phyloP scores from a whole-genome alignment of 1,140 invertebrate genomes.

The Sweltsa coloradensis region DNA sequence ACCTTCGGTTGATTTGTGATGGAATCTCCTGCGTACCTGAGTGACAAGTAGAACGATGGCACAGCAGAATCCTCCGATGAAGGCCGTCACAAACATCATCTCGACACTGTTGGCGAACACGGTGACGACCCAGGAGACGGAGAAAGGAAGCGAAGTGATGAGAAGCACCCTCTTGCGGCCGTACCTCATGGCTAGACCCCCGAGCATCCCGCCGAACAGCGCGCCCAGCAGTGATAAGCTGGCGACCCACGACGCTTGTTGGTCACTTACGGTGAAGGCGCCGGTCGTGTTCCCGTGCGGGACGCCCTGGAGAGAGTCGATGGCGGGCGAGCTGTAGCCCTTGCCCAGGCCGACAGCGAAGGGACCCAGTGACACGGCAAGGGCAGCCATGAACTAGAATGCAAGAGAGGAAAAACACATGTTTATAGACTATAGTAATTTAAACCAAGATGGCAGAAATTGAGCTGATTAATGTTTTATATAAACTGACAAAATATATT shows the following conservation, averaged over 20 bases:
- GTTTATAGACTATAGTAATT: too few species aligned
- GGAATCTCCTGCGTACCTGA: too few species aligned
- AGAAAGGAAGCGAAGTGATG: slow-evolving; percentile 54
- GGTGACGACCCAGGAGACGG: slow-evolving; percentile 61
- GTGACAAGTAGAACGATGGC: slow-evolving; percentile 67
- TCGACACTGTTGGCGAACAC: slow-evolving; percentile 59
- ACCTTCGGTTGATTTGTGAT: too few species aligned
- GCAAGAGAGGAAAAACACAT: too few species aligned
- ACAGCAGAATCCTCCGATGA: slow-evolving; percentile 65
- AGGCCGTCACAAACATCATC: slow-evolving; percentile 63
- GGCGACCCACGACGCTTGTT: slow-evolving; percentile 72
- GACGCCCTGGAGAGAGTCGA: slow-evolving; percentile 58
- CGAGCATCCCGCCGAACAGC: slow-evolving; percentile 61
- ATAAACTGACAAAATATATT: too few species aligned
- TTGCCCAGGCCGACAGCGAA: slow-evolving; percentile 69
- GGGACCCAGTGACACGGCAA: slow-evolving; percentile 67
- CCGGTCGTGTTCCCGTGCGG: slow-evolving; percentile 32
- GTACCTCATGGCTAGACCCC: slow-evolving; percentile 58
- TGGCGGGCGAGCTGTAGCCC: slow-evolving; percentile 71
- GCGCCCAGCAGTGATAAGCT: slow-evolving; percentile 62
- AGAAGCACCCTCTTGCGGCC: slow-evolving; percentile 55
- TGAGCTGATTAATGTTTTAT: too few species aligned
- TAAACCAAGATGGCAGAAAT: too few species aligned
- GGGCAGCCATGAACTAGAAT: slow-evolving; percentile 60
- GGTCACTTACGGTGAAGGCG: slow-evolving; percentile 41